Evolutionary conservation across 2,113 vertebrate species (phyloP).

Genomic region (Ptychochromis oligacanthus): DNA sequence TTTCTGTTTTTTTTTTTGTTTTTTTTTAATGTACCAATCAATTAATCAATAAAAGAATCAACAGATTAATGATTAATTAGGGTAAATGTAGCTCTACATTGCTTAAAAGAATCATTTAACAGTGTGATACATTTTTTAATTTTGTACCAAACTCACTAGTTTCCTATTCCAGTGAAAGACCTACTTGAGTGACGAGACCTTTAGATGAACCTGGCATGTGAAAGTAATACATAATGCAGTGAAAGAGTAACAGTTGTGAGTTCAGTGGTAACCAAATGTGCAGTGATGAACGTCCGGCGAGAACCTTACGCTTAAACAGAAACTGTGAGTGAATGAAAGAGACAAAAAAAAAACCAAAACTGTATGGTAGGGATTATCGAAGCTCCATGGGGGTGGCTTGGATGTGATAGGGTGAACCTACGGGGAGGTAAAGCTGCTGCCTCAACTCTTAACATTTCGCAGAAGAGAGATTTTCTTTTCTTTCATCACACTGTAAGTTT

Average conservation of each 20-base stretch:
- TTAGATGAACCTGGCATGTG: background rate
- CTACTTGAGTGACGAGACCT: background rate
- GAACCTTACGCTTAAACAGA: background rate
- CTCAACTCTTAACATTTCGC: slow-evolving; percentile 17
- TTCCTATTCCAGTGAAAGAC: background rate
- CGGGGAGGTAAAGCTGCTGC: background rate
- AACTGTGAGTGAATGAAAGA: slow-evolving; percentile 5
- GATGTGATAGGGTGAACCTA: background rate
- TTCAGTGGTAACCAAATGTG: slow-evolving; percentile 13
- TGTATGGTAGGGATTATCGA: background rate
- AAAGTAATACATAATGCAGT: background rate
- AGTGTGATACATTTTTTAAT: background rate
- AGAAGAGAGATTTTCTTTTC: slow-evolving; percentile 19
- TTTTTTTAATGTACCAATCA: too few species aligned
- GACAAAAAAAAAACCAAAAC: background rate
- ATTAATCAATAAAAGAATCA: background rate
- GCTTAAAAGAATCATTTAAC: background rate
- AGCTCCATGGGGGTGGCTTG: background rate
- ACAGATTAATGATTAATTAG: background rate
- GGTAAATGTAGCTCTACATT: background rate
- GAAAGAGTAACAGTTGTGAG: background rate
- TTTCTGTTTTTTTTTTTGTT: too few species aligned
- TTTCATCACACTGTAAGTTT: background rate
- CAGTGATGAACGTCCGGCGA: background rate
- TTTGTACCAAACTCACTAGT: background rate